These are phyloP conservation scores for Theocolax elegans DNA, from an alignment of 1,140 invertebrate genomes.

Conservation along the genomic window DNA sequence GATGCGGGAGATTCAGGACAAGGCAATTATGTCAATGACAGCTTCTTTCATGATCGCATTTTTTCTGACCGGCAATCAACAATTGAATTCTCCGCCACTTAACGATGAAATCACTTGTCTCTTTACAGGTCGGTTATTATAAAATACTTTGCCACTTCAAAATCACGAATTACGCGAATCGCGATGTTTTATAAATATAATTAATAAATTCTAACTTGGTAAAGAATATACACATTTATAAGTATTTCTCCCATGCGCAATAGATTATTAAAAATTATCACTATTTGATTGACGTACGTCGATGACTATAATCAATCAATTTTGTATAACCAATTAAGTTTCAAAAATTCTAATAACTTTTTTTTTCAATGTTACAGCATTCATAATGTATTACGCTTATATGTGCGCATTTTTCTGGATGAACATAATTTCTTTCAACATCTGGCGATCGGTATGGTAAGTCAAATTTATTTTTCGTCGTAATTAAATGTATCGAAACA, in stretches of 20 bases:
- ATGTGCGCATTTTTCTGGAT: slow-evolving; percentile 76
- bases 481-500: too few species aligned
- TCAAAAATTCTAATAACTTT: too few species aligned
- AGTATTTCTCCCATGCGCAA: too few species aligned
- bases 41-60: slow-evolving; percentile 60
- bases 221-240: too few species aligned
- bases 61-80: slow-evolving; percentile 21
- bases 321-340: too few species aligned
- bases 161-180: not conserved
- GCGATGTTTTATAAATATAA: slow-evolving; percentile 15
- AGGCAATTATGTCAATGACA: slow-evolving; percentile 64
- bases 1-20: slow-evolving; percentile 70
- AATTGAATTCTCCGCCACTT: not conserved
- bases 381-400: slow-evolving; percentile 73
- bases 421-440: slow-evolving; percentile 74
- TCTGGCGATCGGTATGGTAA: slow-evolving; percentile 73
- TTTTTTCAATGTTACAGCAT: slow-evolving; percentile 63
- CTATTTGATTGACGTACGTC: too few species aligned
- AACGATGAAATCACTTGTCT: slow-evolving; percentile 56
- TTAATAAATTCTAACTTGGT: too few species aligned
- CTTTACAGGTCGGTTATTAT: slow-evolving; percentile 63
- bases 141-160: too few species aligned
- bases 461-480: slow-evolving; percentile 50
- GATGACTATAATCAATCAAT: too few species aligned
- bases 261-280: too few species aligned